Base-by-base conservation (phyloP, 1,140 invertebrate species). In the Drosophila lacertosa region DNA sequence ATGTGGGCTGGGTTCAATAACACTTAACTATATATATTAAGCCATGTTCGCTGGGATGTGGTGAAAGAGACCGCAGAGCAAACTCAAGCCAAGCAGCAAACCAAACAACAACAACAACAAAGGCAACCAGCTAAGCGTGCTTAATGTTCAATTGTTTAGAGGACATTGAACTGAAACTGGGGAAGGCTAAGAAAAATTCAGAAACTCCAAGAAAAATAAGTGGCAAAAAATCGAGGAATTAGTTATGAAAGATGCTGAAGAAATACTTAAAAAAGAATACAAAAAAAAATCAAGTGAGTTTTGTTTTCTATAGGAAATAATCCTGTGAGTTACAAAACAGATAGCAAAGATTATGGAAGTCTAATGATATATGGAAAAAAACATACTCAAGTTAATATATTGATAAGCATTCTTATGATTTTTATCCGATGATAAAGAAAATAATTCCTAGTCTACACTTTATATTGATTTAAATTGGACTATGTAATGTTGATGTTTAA, bases 101-200 rank as follows among this genome's bases (percentile, higher is more conserved):
- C 33, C 54, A 66, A 53, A 58, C 40, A 13, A 40, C 22, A 16
- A 33, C 24, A 42, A 32, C 18, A 42, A 53, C n/a, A 53, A 54
- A 32, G 51, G 9, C 24, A 55, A 50, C 4, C 53, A 67, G 50
- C 66, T 54, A 69, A 73, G 66, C 54, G 65, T 69, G 50, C 18
- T 63, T 74, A 74, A 74, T 74, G 70, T 74, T 74, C 70, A 74
- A 74, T 74, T 74, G 70, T 74, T 68, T 74, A 45, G 58, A 57
- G 71, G 16, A 63, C 71, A 53, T 74, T 74, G 65, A 70, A 74
- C 71, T 74, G 51, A 39, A 58, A 58, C 44, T 40, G 42, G n/a
- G n/a, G n/a, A n/a, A 13, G 20, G 9, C 6, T 9, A 22, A 39
- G 42, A 47, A 18, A 35, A 22, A 58, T 3, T n/a, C 26, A 33